These are phyloP conservation scores for Clinocottus analis DNA, from an alignment of 2,113 vertebrate species.

Conservation along the genomic window DNA sequence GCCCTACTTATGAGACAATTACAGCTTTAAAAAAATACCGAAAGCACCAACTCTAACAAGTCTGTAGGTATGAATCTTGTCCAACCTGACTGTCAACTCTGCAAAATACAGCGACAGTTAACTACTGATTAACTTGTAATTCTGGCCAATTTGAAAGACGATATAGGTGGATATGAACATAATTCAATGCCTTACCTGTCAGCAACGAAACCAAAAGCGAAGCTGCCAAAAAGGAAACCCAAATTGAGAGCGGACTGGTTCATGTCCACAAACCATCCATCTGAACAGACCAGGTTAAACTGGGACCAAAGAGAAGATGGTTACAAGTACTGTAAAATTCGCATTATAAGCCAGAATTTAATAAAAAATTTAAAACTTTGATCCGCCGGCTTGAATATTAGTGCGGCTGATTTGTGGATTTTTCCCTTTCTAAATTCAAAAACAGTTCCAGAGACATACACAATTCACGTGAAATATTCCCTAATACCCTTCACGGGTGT, in stretches of 20 bases:
- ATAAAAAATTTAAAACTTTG: too few species aligned
- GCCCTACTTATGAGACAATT: too few species aligned
- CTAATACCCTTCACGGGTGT: too few species aligned
- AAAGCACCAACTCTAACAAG: neutral
- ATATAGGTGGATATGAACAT: neutral
- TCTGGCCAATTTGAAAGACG: neutral
- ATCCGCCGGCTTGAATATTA: too few species aligned
- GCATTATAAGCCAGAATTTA: too few species aligned
- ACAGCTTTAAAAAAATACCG: neutral
- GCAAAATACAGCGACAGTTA: neutral
- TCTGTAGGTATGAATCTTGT: neutral
- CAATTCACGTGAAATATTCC: too few species aligned
- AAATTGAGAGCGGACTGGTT: constrained; percentile 89
- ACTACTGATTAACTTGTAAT: neutral
- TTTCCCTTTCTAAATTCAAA: too few species aligned
- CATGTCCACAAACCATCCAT: constrained; percentile 91
- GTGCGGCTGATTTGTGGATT: too few species aligned
- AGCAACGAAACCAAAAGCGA: constrained; percentile 90
- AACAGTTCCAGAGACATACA: too few species aligned
- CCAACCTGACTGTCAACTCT: neutral
- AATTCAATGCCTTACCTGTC: constrained; percentile 85
- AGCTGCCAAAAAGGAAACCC: constrained; percentile 90
- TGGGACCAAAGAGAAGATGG: constrained; percentile 70
- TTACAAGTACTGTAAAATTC: neutral
- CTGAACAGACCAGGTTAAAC: constrained; percentile 91